A percentile compares a stretch with the other conserved stretches of the same genome.
These are phyloP conservation scores for Siniperca obscura DNA, from an alignment of 2,797 vertebrate genomes.

Conservation along the genomic window DNA sequence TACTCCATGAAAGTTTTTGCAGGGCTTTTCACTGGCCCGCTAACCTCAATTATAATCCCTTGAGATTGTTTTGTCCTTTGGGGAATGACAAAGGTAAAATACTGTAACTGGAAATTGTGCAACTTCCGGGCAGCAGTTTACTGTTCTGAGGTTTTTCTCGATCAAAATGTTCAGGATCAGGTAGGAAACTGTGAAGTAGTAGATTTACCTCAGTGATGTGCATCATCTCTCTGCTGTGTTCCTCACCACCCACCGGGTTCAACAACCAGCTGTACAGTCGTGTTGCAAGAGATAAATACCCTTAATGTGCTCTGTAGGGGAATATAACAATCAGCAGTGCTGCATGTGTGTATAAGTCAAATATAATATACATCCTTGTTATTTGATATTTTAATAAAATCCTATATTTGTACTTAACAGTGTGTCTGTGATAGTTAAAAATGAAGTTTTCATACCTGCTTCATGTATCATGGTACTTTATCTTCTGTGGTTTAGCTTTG, in stretches of 20 bases:
- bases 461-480: background rate
- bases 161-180: conserved; percentile 40
- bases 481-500: background rate
- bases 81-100: conserved; percentile 27
- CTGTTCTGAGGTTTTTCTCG: conserved; percentile 16
- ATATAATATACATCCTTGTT: conserved; percentile 1
- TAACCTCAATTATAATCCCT: conserved; percentile 21
- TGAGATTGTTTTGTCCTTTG: conserved; percentile 2
- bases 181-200: conserved; percentile 48
- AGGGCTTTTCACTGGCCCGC: conserved; percentile 3
- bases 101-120: conserved; percentile 22
- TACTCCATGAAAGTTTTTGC: conserved; percentile 3
- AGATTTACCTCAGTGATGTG: conserved; percentile 66
- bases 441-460: background rate
- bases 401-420: background rate
- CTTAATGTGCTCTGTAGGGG: conserved; percentile 33
- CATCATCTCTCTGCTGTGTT: conserved; percentile 62
- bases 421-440: background rate
- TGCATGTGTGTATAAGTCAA: background rate
- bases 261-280: conserved; percentile 55
- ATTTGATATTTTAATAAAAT: background rate
- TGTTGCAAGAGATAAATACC: conserved; percentile 38
- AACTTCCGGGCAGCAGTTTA: conserved; percentile 36
- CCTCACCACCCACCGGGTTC: conserved; percentile 71
- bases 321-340: conserved; percentile 9